Conservation (phyloP, 2,888 invertebrate genomes). For the Candidula unifasciata region DNA sequence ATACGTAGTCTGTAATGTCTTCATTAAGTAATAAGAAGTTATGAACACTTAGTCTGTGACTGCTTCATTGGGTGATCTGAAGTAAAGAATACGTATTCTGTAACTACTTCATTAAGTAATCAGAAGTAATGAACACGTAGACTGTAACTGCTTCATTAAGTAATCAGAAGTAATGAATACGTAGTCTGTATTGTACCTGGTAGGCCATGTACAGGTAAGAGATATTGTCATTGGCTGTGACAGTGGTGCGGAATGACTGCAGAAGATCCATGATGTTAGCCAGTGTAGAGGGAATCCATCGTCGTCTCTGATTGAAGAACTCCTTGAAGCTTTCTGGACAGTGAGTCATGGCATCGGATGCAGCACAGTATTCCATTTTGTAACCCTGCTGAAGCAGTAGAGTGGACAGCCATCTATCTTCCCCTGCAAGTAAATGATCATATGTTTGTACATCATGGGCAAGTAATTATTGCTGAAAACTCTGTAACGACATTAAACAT, state of each 20-base stretch:
- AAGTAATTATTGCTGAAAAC: no score
- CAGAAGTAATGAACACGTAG: no score
- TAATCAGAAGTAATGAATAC: no score
- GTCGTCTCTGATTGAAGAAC: constrained; percentile 97
- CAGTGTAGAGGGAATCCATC: constrained; percentile 99
- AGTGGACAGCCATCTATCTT: constrained; percentile 99
- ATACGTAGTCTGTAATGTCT: no score
- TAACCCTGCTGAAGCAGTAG: constrained; percentile 95
- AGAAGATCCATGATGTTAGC: constrained; percentile 96
- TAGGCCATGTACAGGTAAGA: constrained; percentile 80
- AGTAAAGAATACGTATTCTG: no score
- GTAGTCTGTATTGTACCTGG: constrained; percentile 55
- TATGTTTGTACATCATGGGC: neutral
- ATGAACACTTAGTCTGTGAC: no score
- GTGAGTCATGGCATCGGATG: constrained; percentile 98
- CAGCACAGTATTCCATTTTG: constrained; percentile 98
- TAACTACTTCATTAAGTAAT: no score
- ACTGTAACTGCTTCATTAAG: no score
- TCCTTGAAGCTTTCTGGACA: constrained; percentile 96
- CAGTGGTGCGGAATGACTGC: constrained; percentile 91
- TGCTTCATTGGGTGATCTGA: no score
- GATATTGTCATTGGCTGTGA: constrained; percentile 97
- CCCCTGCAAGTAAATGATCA: constrained; percentile 81
- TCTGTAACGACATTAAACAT: no score
- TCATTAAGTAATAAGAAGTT: no score